A percentile compares a stretch with the other conserved stretches of the same genome.
These are phyloP conservation scores for Siderastrea radians DNA, from an alignment of 92 coral and sea anemone species.

Conservation along the genomic window DNA sequence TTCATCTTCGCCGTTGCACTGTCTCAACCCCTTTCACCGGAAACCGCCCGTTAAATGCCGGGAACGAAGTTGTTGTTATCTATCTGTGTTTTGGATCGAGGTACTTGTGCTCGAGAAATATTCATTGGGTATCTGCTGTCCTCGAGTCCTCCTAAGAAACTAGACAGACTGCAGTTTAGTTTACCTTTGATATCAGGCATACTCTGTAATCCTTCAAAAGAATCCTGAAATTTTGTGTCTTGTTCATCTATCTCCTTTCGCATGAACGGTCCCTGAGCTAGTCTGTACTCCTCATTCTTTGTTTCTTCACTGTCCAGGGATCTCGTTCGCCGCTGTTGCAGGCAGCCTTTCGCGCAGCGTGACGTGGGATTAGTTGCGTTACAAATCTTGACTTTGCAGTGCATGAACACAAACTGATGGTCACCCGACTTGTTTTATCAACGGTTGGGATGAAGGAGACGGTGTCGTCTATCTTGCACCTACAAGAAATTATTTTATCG, in stretches of 20 bases:
- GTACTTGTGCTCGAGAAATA: too few species aligned
- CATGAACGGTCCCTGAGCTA: conserved; percentile 53
- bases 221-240: neutral
- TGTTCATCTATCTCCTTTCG: conserved; percentile 18
- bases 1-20: too few species aligned
- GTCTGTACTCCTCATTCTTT: conserved; percentile 22
- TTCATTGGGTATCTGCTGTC: too few species aligned
- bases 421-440: conserved; percentile 3
- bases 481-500: neutral
- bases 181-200: conserved; percentile 30
- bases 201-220: neutral
- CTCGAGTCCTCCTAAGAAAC: neutral
- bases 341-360: conserved; percentile 52
- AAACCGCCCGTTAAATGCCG: too few species aligned
- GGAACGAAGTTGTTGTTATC: too few species aligned
- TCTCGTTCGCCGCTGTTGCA: conserved; percentile 17
- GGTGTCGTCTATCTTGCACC: conserved; percentile 31
- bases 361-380: conserved; percentile 49
- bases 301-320: conserved; percentile 3
- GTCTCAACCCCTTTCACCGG: too few species aligned
- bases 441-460: neutral
- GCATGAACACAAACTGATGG: conserved; percentile 41
- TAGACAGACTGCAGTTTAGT: neutral
- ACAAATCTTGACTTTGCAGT: conserved; percentile 47
- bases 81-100: too few species aligned